Evolutionary conservation across 2,888 invertebrate species (phyloP).

Genomic region (Dasysyrphus albostriatus): DNA sequence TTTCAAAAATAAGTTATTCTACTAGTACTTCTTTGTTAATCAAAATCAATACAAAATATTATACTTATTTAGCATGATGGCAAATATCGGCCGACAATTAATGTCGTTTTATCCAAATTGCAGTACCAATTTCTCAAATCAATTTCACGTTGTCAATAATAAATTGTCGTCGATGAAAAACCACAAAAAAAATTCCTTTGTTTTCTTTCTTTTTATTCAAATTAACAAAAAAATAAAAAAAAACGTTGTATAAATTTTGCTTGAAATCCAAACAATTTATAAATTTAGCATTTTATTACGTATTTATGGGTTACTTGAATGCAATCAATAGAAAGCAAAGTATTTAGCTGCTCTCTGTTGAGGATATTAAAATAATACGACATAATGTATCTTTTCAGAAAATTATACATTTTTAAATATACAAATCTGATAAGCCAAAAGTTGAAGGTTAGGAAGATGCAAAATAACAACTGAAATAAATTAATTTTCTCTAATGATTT

Average conservation of each 20-base stretch:
- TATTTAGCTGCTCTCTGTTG: neutral
- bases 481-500: slow-evolving; percentile 10
- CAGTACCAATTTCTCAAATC: neutral
- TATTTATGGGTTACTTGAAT: neutral
- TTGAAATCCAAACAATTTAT: no score
- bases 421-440: slow-evolving; percentile 10
- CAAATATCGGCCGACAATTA: neutral
- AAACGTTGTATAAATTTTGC: no score
- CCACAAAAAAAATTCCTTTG: neutral
- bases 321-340: neutral
- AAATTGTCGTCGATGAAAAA: neutral
- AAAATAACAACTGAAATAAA: neutral
- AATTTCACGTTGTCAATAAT: neutral
- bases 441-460: slow-evolving; percentile 18
- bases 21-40: no score
- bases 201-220: neutral
- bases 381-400: neutral
- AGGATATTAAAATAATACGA: neutral
- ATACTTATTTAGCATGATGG: no score
- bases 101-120: neutral
- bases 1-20: no score
- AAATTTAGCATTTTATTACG: no score
- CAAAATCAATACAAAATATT: no score
- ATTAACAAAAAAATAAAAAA: neutral
- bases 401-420: neutral